Evolutionary conservation across 2,888 invertebrate species (phyloP).

Genomic region (Ormyrus labotus): DNA sequence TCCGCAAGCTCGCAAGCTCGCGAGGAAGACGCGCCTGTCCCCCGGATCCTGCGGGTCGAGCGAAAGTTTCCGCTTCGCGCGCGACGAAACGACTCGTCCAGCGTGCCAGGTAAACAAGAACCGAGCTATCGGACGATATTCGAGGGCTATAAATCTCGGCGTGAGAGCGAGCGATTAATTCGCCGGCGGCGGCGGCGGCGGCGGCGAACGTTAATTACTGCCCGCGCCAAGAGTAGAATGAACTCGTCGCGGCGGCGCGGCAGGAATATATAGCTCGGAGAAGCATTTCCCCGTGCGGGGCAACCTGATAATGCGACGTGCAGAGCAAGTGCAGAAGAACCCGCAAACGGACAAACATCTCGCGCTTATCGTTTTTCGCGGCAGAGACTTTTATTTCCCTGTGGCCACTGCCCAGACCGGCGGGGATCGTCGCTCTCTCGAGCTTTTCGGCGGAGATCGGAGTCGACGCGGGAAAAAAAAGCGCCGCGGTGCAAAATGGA

Average conservation of each 20-base stretch:
- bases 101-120: no score
- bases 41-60: no score
- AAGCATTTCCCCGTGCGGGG: conserved; percentile 15
- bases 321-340: conserved; percentile 6
- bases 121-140: no score
- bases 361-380: conserved; percentile 32
- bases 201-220: conserved; percentile 14
- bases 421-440: no score
- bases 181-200: not conserved
- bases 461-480: not conserved
- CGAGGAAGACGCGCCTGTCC: no score
- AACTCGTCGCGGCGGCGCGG: conserved; percentile 47
- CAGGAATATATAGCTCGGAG: conserved; percentile 33
- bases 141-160: not conserved
- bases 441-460: conserved; percentile 2
- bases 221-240: conserved; percentile 39
- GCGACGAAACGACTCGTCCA: not conserved
- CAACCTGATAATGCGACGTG: not conserved
- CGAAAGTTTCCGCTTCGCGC: no score
- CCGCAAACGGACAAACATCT: conserved; percentile 35
- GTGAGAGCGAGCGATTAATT: conserved; percentile 3
- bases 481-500: conserved; percentile 10
- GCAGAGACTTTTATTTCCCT: conserved; percentile 24
- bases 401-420: not conserved
- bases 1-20: no score